phyloP scores from a whole-genome alignment of 30 jellyfish, hydroid and myxozoan species.

The Pelagia noctiluca region DNA sequence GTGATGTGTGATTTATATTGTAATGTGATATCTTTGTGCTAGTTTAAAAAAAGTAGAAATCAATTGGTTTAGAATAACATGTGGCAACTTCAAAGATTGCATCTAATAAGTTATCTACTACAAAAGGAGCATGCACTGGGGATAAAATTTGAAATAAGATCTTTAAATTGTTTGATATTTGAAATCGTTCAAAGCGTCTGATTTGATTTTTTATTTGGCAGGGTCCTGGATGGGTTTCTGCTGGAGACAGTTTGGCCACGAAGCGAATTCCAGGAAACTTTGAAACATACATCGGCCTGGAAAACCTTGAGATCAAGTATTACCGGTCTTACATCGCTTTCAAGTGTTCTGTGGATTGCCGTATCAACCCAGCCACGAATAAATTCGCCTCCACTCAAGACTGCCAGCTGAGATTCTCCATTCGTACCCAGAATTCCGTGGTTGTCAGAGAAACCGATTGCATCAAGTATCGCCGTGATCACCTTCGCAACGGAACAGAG shows the following conservation, averaged over 20 bases:
- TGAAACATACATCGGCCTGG: slow-evolving; percentile 73
- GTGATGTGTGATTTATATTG: too few relatives aligned
- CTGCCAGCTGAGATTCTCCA: slow-evolving; percentile 74
- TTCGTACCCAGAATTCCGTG: slow-evolving; percentile 28
- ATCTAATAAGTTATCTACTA: too few relatives aligned
- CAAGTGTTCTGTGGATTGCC: slow-evolving; percentile 89
- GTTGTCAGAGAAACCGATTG: slow-evolving; percentile 75
- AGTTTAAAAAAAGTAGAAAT: too few relatives aligned
- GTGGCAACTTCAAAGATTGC: too few relatives aligned
- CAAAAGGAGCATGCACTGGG: too few relatives aligned
- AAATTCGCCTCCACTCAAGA: slow-evolving; percentile 70
- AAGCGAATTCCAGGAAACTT: slow-evolving; percentile 91
- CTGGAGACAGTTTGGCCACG: slow-evolving; percentile 79
- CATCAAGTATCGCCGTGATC: slow-evolving; percentile 48
- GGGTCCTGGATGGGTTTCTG: slow-evolving; percentile 74
- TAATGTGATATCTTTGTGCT: too few relatives aligned
- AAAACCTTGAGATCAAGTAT: slow-evolving; percentile 60
- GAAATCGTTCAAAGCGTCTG: too few relatives aligned
- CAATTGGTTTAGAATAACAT: too few relatives aligned
- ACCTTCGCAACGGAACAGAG: slow-evolving; percentile 81
- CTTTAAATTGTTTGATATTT: too few relatives aligned
- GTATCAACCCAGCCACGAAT: slow-evolving; percentile 63
- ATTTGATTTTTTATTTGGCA: not conserved
- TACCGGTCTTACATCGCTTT: slow-evolving; percentile 57
- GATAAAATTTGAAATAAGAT: too few relatives aligned